Base-by-base conservation (phyloP, 1,140 invertebrate genomes). In the Trichonephila inaurata region DNA sequence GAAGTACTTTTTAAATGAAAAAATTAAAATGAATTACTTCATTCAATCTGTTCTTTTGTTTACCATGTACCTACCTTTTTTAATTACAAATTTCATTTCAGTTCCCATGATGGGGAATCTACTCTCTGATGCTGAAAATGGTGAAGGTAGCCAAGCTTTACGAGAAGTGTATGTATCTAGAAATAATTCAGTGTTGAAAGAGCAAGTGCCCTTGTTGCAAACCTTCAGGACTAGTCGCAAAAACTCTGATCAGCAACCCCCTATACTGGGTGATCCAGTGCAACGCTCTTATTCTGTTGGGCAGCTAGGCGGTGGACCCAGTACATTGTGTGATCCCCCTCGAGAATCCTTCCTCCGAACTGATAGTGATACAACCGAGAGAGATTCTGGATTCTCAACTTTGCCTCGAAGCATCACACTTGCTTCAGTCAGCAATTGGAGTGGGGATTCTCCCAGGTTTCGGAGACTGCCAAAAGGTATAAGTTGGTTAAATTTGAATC, bases 381-480 rank as follows among this genome's bases (percentile, higher is more conserved):
- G 83, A 40, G 86, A 89, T 58, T 91, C 82, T 2, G 94, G 72
- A 14, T 83, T 89, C n/a, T 92, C 91, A 18, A 93, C 86, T 33
- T 93, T 92, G 81, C 91, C 94, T 21, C 91, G 91, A 18, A 92
- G 91, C 28, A 61, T 86, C 12, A 83, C 90, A 4, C 89, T 91
- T 2, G 89, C 92, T 33, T 91, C 83, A 5, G 77, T 85, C 10
- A 87, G 90, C 58, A 89, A 77, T 60, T 94, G 94, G 94, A 94
- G 92, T 81, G 77, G 69, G 6, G 94, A 85, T 24, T 94, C 94
- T 44, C 83, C 64, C 19, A 62, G 85, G 62, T 83, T 82, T 33
- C 24, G n/a, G n/a, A 85, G 92, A 51, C 51, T 90, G 60, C 94
- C 91, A 72, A 83, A 89, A 94, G 94, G 94, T 94, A 83, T 51